Base-by-base conservation (phyloP, 23 tunicate species). In the Ciona savignyi region DNA sequence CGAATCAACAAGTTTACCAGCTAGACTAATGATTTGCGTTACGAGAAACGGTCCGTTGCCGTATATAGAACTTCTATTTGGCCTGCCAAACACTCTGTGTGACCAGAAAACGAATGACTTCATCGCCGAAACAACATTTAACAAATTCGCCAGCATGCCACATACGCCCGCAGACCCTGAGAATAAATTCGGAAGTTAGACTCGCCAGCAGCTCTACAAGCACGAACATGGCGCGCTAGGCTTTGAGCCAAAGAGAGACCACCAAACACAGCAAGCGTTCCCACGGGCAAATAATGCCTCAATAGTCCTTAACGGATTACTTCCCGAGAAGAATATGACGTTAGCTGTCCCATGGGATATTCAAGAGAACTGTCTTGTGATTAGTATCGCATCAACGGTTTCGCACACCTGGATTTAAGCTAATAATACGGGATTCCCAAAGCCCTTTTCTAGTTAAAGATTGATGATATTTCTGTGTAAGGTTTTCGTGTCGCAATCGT, bases 231-330 rank as follows among this genome's bases (percentile, higher is more conserved):
- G 56, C 56, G 15, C 15, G 56, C 11, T 42, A 15, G 56, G 56
- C 9, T 15, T 9, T 42, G 56, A 15, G 56, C 56, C 56, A 42
- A 42, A 9, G 56, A 9, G 56, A 9, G 56, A 42, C 56, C 56
- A 42, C 56, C 15, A 15, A 42, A 42, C 56, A 42, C 15, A 6
- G 56, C 56, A 6, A 6, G 9, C 56, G 56, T 42, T 42, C 56
- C 56, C 56, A 42, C 56, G 56, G 56, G 56, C 56, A 42, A 42
- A 42, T 42, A 42, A 42, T 42, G 56, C 56, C 56, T 42, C 56
- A 42, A 42, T 15, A 42, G 56, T 42, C 56, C 56, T 42, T 42
- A 42, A 42, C 56, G 56, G 56, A 42, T 42, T 42, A 42, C 56
- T 42, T 42, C 56, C 56, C 56, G 56, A 42, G 56, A 9, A 6